Evolutionary conservation across 2,113 vertebrate genomes (phyloP).

Genomic region (Regulus satrapa): DNA sequence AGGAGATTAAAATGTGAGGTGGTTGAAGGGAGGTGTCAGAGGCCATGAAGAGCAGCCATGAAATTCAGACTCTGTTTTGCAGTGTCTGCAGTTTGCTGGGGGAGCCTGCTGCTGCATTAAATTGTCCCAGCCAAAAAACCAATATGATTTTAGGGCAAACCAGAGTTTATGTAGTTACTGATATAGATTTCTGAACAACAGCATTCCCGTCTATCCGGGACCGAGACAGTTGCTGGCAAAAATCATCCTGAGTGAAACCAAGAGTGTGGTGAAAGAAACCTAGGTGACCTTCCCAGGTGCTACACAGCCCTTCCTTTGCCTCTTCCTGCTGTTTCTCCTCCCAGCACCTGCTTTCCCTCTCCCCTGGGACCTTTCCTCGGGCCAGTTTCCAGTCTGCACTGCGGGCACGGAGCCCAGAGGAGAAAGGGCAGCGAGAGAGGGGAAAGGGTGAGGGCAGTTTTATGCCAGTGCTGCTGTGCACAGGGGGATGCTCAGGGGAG

Average conservation of each 20-base stretch:
- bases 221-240: background rate
- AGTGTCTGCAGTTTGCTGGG: background rate
- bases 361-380: background rate
- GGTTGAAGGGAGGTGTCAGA: background rate
- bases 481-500: no score
- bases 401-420: accelerated
- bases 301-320: accelerated
- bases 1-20: background rate
- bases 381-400: background rate
- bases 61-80: background rate
- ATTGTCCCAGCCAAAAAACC: background rate
- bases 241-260: background rate
- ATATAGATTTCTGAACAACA: background rate
- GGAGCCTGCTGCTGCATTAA: background rate
- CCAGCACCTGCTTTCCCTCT: background rate
- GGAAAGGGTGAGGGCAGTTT: background rate
- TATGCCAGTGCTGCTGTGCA: background rate
- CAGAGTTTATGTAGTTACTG: background rate
- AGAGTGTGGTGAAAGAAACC: background rate
- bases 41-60: background rate
- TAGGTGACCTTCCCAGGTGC: background rate
- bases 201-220: background rate
- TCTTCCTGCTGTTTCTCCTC: background rate
- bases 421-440: no score
- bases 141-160: background rate